Conservation (phyloP, 2,888 invertebrate species). For the Napeogenes sylphis region DNA sequence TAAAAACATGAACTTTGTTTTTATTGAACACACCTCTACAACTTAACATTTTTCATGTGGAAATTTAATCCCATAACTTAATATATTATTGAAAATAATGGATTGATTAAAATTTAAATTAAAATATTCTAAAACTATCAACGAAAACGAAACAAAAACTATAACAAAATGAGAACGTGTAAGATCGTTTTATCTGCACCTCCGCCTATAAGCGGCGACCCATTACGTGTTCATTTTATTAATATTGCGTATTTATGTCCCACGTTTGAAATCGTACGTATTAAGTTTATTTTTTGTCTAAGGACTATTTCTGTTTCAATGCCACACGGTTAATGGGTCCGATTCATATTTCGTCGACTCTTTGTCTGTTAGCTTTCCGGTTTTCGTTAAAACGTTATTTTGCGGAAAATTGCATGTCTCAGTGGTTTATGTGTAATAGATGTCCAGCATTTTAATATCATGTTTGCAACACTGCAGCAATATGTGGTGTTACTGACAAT, state of each 20-base stretch:
- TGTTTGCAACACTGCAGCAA: too few relatives aligned
- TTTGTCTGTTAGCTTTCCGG: conserved; percentile 14
- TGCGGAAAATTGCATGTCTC: neutral
- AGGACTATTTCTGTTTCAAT: conserved; percentile 27
- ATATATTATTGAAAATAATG: too few relatives aligned
- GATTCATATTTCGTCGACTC: conserved; percentile 15
- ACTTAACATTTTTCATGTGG: too few relatives aligned
- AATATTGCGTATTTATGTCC: conserved; percentile 31
- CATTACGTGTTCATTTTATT: conserved; percentile 34
- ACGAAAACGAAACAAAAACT: neutral
- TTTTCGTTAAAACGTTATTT: neutral
- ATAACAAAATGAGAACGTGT: neutral
- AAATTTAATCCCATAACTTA: too few relatives aligned
- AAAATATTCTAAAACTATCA: too few relatives aligned
- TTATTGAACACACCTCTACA: too few relatives aligned
- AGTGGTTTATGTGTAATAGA: neutral
- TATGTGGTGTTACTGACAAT: too few relatives aligned
- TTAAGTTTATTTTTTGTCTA: conserved; percentile 28
- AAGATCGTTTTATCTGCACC: conserved; percentile 7
- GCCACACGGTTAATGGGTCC: conserved; percentile 20
- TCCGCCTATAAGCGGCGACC: conserved; percentile 17
- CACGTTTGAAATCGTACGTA: conserved; percentile 28
- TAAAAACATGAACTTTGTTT: too few relatives aligned
- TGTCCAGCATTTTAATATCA: neutral
- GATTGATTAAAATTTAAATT: too few relatives aligned